Conservation (phyloP, 2,113 vertebrate genomes). For the Grammomys surdaster region DNA sequence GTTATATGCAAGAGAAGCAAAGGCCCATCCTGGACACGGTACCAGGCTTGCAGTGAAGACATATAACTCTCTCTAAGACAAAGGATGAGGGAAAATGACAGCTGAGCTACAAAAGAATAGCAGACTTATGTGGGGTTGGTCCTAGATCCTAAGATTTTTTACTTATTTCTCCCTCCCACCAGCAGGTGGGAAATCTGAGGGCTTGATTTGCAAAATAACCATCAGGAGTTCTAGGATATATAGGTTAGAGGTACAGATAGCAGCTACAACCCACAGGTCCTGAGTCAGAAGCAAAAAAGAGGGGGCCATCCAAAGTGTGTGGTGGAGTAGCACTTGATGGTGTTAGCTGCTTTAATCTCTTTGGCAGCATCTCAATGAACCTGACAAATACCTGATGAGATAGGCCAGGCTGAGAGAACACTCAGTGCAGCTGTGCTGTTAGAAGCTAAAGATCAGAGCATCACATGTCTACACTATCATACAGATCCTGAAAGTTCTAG, state of each 20-base stretch:
- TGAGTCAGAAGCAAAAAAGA: not conserved
- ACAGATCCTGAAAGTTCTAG: not conserved
- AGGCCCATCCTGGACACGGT: too few species aligned
- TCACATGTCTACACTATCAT: not conserved
- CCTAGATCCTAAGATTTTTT: not conserved
- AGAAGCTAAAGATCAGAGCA: not conserved
- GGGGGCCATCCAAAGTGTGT: rapidly evolving
- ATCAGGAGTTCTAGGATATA: not conserved
- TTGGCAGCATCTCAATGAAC: rapidly evolving
- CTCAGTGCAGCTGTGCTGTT: not conserved
- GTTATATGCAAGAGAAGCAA: too few species aligned
- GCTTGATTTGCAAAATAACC: not conserved
- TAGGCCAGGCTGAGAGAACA: not conserved
- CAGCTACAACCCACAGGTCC: not conserved
- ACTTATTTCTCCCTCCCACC: too few species aligned
- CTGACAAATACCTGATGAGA: not conserved
- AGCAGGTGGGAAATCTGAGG: not conserved
- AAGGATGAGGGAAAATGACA: rapidly evolving
- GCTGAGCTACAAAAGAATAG: too few species aligned
- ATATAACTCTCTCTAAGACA: not conserved
- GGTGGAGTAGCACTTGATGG: not conserved
- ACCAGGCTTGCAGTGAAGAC: too few species aligned
- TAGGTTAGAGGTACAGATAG: too few species aligned
- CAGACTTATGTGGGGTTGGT: too few species aligned
- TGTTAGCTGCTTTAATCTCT: not conserved